Evolutionary conservation across 2,888 invertebrate species (phyloP), one percentile per base, ranked within the genome.

Genomic region (Pammene fasciana): DNA sequence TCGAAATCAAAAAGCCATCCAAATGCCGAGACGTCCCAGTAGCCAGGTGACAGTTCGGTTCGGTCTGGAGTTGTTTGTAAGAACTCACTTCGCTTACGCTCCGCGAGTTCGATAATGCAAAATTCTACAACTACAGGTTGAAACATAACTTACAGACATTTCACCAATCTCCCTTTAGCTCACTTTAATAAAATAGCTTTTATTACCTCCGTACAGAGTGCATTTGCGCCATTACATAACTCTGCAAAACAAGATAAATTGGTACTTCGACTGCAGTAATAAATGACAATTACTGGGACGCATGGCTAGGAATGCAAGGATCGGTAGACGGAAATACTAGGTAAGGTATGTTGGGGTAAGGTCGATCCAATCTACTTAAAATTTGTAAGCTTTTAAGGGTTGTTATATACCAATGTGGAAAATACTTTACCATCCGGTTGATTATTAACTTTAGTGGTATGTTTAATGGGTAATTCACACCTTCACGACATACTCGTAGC

Each of bases 251-350:
- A 68, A 71, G 71, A 71, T 55, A 71, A 54, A 71, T 67, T 65
- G 57, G 71, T 71, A 72, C 75, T 75, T 77, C 75, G 75, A 75
- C 66, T 71, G 68, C 71, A 60, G 77, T 79, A 81, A 81, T 81
- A 82, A 82, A 82, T 79, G 81, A 81, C 81, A 80, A 81, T 82
- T 82, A 81, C 75, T 48, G 68, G 45, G 60, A 67, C 67, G 55
- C 45, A 61, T 62, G 61, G 65, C 60, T 26, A 61, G 67, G 66
- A 60, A 67, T 67, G 66, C 65, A 56, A 52, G 55, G 54, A 26
- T 54, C 36, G 65, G 55, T 54, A 38, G 9, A 43, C 7, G 48
- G 46, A 59, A 66, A 60, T 54, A 64, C 68, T 59, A 36, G 59
- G 59, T 34, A 8, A 10, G 34, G 34, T 34, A 54, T 13, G 34